phyloP scores from a whole-genome alignment of 2,888 invertebrate species.

The Branchipolynoe longqiensis region DNA sequence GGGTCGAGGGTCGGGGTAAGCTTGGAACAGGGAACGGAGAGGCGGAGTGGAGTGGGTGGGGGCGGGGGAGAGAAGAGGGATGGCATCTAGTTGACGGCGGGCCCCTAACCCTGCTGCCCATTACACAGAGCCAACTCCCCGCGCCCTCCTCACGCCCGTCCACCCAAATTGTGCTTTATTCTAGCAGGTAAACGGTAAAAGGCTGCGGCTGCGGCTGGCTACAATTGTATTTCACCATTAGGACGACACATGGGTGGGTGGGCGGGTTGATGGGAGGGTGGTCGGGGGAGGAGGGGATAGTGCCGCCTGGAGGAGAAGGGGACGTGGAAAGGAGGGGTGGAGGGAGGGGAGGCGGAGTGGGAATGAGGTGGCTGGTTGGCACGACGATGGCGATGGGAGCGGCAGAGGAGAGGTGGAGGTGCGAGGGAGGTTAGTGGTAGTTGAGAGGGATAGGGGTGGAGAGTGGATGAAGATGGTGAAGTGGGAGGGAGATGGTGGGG shows the following conservation, averaged over 20 bases:
- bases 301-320: too few relatives aligned
- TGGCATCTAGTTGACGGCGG: too few relatives aligned
- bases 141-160: neutral
- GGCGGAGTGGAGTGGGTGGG: too few relatives aligned
- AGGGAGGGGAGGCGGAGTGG: neutral
- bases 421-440: too few relatives aligned
- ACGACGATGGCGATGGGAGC: too few relatives aligned
- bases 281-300: constrained; percentile 1
- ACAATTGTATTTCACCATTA: constrained; percentile 47
- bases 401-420: too few relatives aligned
- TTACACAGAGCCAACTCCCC: neutral
- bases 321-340: too few relatives aligned
- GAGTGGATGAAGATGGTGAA: too few relatives aligned
- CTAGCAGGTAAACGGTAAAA: constrained; percentile 29
- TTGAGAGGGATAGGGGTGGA: too few relatives aligned
- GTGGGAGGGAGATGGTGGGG: neutral
- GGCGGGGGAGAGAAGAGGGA: too few relatives aligned
- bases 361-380: neutral
- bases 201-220: constrained; percentile 4
- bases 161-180: constrained; percentile 41
- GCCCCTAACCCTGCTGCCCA: constrained; percentile 5
- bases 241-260: neutral
- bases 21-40: too few relatives aligned
- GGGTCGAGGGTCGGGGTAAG: too few relatives aligned
- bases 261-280: neutral